Evolutionary conservation across 2,113 vertebrate species (phyloP).

Genomic region (Numida meleagris): DNA sequence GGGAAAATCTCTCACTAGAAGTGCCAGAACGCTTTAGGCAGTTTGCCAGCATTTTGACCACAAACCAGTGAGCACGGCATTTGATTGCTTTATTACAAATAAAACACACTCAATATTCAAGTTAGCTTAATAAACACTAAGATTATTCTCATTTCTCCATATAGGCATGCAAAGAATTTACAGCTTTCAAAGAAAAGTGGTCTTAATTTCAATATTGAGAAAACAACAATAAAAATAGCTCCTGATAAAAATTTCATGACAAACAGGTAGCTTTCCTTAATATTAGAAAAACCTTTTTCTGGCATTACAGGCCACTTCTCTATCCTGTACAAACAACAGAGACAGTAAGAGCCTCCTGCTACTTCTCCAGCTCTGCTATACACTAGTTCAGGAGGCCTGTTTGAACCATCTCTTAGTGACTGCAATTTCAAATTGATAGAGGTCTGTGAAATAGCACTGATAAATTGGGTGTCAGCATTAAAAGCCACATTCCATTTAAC

Average conservation of each 20-base stretch:
- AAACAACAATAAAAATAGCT: background rate
- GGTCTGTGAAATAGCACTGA: fast-evolving
- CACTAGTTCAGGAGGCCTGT: background rate
- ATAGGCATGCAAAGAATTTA: background rate
- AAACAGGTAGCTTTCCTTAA: background rate
- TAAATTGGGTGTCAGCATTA: background rate
- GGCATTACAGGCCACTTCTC: background rate
- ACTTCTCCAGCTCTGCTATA: background rate
- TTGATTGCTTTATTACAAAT: background rate
- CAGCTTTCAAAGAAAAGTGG: background rate
- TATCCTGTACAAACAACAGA: background rate
- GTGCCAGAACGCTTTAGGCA: background rate
- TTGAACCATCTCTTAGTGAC: background rate
- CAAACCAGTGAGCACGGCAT: background rate
- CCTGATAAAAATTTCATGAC: background rate
- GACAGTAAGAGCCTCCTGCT: background rate
- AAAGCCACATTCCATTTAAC: background rate
- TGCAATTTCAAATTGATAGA: background rate
- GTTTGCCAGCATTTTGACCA: background rate
- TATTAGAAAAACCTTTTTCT: background rate
- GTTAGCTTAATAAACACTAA: background rate
- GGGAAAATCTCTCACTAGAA: background rate
- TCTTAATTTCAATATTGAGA: background rate
- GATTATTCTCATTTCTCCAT: background rate
- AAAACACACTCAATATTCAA: background rate